phyloP scores from a whole-genome alignment of 2,797 vertebrate species.

The Geranospiza caerulescens region DNA sequence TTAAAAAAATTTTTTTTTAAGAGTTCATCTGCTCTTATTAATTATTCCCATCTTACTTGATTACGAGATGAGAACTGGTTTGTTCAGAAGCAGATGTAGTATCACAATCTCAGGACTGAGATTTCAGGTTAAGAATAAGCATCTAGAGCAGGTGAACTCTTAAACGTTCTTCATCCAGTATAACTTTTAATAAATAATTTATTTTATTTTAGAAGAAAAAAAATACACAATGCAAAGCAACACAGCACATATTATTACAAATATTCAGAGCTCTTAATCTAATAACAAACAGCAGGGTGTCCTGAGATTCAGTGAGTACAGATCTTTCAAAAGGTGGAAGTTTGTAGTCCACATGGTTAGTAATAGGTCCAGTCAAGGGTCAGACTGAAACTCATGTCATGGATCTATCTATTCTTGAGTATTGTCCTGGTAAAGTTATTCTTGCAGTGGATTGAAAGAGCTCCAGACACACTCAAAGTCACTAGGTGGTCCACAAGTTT shows the following conservation, averaged over 20 bases:
- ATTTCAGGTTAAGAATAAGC: background rate
- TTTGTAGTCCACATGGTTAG: constrained; percentile 59
- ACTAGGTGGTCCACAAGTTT: constrained; percentile 68
- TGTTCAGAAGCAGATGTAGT: background rate
- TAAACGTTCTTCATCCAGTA: constrained; percentile 17
- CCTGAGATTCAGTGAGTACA: constrained; percentile 69
- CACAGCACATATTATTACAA: constrained; percentile 69
- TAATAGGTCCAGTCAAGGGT: constrained; percentile 39
- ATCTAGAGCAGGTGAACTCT: constrained; percentile 50
- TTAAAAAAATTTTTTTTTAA: background rate
- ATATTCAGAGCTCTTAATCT: constrained; percentile 62
- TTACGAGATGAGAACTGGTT: background rate
- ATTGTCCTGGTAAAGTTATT: constrained; percentile 66
- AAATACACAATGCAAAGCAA: constrained; percentile 69
- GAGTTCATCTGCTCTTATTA: constrained; percentile 30
- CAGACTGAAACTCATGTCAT: constrained; percentile 66
- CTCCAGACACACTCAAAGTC: constrained; percentile 71
- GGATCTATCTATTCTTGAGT: constrained; percentile 71
- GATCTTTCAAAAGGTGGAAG: constrained; percentile 62
- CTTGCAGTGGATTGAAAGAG: constrained; percentile 67
- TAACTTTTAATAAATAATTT: constrained; percentile 63
- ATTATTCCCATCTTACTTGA: background rate
- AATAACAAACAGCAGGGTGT: constrained; percentile 65
- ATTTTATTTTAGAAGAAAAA: constrained; percentile 65
- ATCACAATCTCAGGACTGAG: background rate